Conservation (phyloP, 2,113 vertebrate species). For the Corynorhinus townsendii region DNA sequence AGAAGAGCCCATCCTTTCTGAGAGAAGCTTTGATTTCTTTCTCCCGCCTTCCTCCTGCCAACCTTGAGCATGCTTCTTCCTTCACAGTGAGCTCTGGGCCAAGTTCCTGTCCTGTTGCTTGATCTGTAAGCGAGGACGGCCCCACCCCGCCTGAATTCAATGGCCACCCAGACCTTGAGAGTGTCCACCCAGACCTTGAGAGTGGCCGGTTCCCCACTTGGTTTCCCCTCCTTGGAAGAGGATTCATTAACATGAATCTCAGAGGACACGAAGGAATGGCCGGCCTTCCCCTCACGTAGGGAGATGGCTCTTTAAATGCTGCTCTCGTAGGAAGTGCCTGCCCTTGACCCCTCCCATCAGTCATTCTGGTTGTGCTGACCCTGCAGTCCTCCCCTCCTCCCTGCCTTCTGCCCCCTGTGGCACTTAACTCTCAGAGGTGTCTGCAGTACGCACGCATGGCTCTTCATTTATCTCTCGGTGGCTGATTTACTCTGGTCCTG, state of each 20-base stretch:
- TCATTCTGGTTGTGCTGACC: neutral
- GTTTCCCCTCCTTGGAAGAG: neutral
- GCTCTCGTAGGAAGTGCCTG: neutral
- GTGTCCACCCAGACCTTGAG: neutral
- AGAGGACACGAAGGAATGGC: neutral
- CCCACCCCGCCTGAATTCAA: neutral
- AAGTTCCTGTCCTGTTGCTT: neutral
- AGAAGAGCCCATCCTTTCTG: neutral
- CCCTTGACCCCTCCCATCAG: neutral
- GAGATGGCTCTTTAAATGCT: neutral
- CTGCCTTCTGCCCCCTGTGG: neutral
- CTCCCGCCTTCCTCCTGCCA: neutral
- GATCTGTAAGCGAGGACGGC: neutral
- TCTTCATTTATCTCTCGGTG: neutral
- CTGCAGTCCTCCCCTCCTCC: neutral
- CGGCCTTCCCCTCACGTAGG: neutral
- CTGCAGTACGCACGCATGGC: neutral
- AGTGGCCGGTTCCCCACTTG: neutral
- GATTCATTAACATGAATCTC: neutral
- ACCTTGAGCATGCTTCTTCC: neutral
- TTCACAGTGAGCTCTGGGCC: neutral
- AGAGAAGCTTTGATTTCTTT: neutral
- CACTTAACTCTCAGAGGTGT: neutral
- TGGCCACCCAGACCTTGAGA: neutral
- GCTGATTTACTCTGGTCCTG: conserved; percentile 20